These are phyloP conservation scores for Campoplex capitator DNA, from an alignment of 2,888 invertebrate genomes.

Conservation along the genomic window DNA sequence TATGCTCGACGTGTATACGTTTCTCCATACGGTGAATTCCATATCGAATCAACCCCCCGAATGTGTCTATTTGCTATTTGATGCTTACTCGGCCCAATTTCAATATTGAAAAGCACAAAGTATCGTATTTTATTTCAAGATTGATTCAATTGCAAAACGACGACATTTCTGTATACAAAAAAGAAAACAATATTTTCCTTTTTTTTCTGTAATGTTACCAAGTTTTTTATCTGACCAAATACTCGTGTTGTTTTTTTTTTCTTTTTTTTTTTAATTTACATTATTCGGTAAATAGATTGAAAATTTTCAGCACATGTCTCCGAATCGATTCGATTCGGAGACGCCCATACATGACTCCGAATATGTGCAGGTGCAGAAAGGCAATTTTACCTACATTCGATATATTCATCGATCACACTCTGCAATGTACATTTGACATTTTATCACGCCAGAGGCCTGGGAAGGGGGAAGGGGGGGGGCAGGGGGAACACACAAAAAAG, in stretches of 20 bases:
- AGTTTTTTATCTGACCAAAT: neutral
- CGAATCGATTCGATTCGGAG: neutral
- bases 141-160: neutral
- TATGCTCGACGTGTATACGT: neutral
- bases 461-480: neutral
- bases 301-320: neutral
- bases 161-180: neutral
- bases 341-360: neutral
- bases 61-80: neutral
- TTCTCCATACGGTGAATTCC: conserved; percentile 10
- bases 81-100: neutral
- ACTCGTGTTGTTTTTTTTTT: neutral
- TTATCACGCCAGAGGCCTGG: conserved; percentile 8
- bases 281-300: neutral
- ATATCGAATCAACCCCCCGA: neutral
- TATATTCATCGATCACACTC: conserved; percentile 44
- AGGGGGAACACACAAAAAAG: neutral
- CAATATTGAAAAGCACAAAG: neutral
- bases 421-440: conserved; percentile 33
- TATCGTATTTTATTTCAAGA: neutral
- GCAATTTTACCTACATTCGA: conserved; percentile 28
- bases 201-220: no score
- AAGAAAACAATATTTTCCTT: neutral
- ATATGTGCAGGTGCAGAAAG: conserved; percentile 36
- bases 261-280: neutral